These are phyloP conservation scores for Phoeniculus purpureus DNA, from an alignment of 2,797 vertebrate species.

Conservation along the genomic window DNA sequence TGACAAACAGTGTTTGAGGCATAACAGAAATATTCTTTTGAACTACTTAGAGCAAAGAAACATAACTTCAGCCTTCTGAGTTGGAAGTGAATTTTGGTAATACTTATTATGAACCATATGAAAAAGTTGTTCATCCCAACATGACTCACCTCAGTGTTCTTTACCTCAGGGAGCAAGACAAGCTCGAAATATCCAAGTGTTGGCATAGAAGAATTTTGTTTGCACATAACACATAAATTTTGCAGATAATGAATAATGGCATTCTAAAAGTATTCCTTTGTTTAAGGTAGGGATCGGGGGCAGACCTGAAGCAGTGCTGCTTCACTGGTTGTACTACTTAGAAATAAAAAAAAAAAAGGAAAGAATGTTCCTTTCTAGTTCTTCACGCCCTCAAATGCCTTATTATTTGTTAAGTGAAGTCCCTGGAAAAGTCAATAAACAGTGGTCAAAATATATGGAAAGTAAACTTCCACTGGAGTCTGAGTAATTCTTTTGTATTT, in stretches of 20 bases:
- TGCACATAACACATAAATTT: neutral
- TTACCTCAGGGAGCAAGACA: neutral
- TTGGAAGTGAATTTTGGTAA: neutral
- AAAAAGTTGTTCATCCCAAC: neutral
- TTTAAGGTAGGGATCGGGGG: neutral
- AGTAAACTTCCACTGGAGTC: neutral
- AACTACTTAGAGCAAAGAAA: neutral
- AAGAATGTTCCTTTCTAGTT: neutral
- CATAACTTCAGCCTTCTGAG: neutral
- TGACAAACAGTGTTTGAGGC: neutral
- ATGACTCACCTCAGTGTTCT: neutral
- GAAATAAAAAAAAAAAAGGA: neutral
- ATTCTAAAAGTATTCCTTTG: neutral
- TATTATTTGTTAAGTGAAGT: neutral
- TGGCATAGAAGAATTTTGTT: neutral
- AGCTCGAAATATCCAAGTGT: neutral
- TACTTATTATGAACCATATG: neutral
- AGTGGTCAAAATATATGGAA: neutral
- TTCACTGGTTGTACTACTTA: neutral
- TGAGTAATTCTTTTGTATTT: neutral
- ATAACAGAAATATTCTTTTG: neutral
- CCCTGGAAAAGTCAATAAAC: neutral
- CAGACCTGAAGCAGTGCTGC: neutral
- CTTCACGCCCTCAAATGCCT: neutral
- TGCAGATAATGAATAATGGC: neutral